Percentiles rank a stretch among this genome's conserved stretches.
Conservation (phyloP, 2,797 vertebrate species). For the Sylvia borin region DNA sequence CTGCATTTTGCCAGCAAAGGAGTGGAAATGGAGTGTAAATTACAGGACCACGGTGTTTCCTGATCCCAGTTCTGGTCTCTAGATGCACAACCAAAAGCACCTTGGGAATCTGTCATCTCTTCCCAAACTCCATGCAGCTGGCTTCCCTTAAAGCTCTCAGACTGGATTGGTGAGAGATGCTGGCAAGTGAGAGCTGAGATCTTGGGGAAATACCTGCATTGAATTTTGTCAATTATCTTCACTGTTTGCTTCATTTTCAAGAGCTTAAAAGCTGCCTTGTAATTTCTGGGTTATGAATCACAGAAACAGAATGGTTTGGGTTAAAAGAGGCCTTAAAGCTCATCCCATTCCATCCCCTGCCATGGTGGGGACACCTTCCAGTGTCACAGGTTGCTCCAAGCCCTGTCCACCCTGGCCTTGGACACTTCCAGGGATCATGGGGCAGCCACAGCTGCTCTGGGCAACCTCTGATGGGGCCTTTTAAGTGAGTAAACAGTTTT, state of each 20-base stretch:
- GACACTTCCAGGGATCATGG: neutral
- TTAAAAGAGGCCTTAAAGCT: neutral
- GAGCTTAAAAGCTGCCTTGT: neutral
- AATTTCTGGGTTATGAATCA: neutral
- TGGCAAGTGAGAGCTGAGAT: neutral
- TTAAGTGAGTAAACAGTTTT: neutral
- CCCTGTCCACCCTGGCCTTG: rapidly evolving
- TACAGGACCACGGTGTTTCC: neutral
- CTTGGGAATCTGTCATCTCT: neutral
- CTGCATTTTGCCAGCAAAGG: neutral
- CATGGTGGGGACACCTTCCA: neutral
- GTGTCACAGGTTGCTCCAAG: rapidly evolving
- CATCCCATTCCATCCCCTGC: neutral
- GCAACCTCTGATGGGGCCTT: neutral
- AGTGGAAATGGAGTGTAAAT: neutral
- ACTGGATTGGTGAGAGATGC: neutral
- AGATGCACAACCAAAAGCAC: neutral
- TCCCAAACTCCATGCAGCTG: neutral
- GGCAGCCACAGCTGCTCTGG: neutral
- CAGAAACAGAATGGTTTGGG: neutral
- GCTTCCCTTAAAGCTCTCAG: neutral
- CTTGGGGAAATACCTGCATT: neutral
- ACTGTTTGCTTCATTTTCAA: neutral
- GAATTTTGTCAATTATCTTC: neutral
- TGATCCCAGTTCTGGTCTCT: neutral